phyloP scores from a whole-genome alignment of 1,140 invertebrate species.

The Dreissena rostriformis region DNA sequence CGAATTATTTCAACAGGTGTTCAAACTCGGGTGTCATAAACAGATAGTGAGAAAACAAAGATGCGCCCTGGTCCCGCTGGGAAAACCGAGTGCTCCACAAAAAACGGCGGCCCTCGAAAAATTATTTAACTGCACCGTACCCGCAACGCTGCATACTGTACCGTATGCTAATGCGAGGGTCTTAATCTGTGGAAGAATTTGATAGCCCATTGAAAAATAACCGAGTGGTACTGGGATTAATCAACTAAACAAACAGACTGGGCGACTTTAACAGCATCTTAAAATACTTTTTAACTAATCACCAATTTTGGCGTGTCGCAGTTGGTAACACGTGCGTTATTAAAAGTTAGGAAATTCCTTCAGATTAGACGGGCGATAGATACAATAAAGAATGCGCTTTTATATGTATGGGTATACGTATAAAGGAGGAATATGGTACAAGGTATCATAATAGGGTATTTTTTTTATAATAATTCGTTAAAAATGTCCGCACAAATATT shows the following conservation, averaged over 20 bases:
- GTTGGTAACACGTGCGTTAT: constrained; percentile 53
- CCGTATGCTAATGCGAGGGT: background rate
- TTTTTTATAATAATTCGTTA: too few relatives aligned
- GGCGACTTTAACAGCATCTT: constrained; percentile 1
- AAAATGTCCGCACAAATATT: too few relatives aligned
- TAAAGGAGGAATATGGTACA: too few relatives aligned
- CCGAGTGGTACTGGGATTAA: background rate
- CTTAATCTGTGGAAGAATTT: constrained; percentile 2
- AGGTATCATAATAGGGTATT: too few relatives aligned
- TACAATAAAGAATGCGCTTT: too few relatives aligned
- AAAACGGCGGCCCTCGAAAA: background rate
- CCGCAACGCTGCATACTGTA: background rate
- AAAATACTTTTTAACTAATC: constrained; percentile 8
- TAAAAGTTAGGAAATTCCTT: constrained; percentile 36
- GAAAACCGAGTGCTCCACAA: too few relatives aligned
- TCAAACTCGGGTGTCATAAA: too few relatives aligned
- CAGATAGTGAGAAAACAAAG: too few relatives aligned
- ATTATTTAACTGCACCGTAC: background rate
- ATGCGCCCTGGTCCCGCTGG: too few relatives aligned
- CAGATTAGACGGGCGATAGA: constrained; percentile 4
- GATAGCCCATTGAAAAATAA: constrained; percentile 4
- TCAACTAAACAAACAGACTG: background rate
- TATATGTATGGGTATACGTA: too few relatives aligned
- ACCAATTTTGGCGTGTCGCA: background rate
- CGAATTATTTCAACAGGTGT: too few relatives aligned